Evolutionary conservation across 1,140 invertebrate species (phyloP).

Genomic region (Scaptomyza montana): DNA sequence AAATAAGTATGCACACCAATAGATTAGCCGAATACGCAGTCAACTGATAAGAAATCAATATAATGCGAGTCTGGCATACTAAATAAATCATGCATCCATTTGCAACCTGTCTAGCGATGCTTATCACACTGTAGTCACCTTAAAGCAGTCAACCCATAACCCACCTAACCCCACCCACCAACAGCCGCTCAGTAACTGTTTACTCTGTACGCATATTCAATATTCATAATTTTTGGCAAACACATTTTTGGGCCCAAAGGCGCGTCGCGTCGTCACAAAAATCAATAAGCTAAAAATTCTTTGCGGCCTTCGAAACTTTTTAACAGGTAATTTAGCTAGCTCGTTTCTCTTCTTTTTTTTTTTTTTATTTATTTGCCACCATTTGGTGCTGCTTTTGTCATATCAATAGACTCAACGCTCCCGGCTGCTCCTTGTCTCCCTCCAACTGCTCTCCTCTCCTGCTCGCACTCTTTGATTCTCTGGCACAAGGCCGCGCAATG

Average conservation of each 20-base stretch:
- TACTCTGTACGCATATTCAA: conserved; percentile 47
- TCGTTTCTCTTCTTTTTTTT: not conserved
- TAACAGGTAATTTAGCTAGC: conserved; percentile 68
- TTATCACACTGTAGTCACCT: conserved; percentile 45
- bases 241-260: conserved; percentile 42
- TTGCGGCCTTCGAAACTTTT: conserved; percentile 44
- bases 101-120: conserved; percentile 57
- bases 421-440: conserved; percentile 3
- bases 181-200: too few species aligned
- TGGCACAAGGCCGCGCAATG: conserved; percentile 69
- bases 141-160: conserved; percentile 1
- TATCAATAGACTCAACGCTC: conserved; percentile 58
- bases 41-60: conserved; percentile 73
- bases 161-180: not conserved
- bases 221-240: conserved; percentile 77
- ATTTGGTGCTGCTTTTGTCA: conserved; percentile 53
- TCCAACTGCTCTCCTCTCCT: not conserved
- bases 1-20: conserved; percentile 55
- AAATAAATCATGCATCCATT: conserved; percentile 70
- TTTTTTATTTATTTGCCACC: conserved; percentile 26
- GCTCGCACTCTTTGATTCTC: conserved; percentile 13
- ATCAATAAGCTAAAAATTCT: conserved; percentile 65
- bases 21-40: conserved; percentile 51
- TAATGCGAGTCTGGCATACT: conserved; percentile 14
- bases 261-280: conserved; percentile 55